Conservation (phyloP, 35 echinoderm and acorn worm genomes). For the Heliocidaris erythrogramma region DNA sequence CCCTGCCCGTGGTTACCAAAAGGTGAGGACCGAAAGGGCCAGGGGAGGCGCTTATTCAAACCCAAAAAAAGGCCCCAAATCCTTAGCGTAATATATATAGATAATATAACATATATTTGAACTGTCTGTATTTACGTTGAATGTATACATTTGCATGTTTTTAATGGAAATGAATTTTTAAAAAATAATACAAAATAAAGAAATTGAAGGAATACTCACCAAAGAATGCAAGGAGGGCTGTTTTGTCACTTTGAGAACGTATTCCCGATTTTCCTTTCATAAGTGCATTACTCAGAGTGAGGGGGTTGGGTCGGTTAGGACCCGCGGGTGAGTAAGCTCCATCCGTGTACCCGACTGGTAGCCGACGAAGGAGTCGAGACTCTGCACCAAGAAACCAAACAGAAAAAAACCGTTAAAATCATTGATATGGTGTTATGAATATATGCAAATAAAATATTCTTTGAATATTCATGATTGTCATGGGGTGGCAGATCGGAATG, state of each 20-base stretch:
- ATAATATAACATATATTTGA: too few species aligned
- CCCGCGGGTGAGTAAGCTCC: conserved; percentile 49
- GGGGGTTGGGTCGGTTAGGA: conserved; percentile 48
- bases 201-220: neutral
- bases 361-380: neutral
- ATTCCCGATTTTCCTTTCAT: neutral
- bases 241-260: neutral
- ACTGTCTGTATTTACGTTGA: too few species aligned
- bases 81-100: too few species aligned
- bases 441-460: too few species aligned
- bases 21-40: too few species aligned
- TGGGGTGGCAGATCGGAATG: neutral
- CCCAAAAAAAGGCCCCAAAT: too few species aligned
- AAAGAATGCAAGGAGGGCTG: conserved; percentile 29
- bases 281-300: neutral
- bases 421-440: too few species aligned
- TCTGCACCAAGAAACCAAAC: neutral
- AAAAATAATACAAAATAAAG: neutral
- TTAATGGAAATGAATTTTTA: neutral
- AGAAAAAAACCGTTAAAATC: neutral
- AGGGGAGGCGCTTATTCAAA: too few species aligned
- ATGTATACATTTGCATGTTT: too few species aligned
- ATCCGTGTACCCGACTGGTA: conserved; percentile 57
- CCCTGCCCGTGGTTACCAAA: too few species aligned
- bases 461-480: too few species aligned